Evolutionary conservation across 2,113 vertebrate genomes (phyloP).

Genomic region (Odobenus rosmarus): DNA sequence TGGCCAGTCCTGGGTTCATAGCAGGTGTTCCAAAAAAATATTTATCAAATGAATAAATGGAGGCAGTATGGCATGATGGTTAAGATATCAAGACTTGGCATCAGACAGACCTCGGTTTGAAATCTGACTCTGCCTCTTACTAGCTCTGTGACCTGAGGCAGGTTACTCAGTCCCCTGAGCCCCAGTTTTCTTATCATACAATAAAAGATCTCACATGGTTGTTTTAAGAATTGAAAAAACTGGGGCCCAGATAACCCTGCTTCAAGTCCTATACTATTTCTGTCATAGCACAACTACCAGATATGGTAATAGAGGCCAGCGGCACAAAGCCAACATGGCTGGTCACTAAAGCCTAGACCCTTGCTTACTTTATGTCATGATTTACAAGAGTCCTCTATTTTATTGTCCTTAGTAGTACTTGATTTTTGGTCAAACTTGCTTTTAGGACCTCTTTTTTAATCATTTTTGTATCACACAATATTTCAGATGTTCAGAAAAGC

Average conservation of each 20-base stretch:
- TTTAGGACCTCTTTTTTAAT: constrained; percentile 9
- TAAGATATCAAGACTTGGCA: not conserved
- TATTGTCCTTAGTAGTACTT: constrained; percentile 23
- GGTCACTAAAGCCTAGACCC: not conserved
- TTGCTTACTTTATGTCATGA: not conserved
- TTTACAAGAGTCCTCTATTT: constrained; percentile 41
- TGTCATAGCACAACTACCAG: not conserved
- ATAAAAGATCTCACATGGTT: constrained; percentile 19
- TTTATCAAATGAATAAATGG: not conserved
- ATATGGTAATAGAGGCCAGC: not conserved
- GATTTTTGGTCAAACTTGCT: constrained; percentile 38
- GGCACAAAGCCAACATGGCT: not conserved
- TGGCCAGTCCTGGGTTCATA: not conserved
- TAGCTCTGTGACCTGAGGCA: constrained; percentile 68
- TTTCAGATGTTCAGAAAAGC: constrained; percentile 27
- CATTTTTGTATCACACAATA: constrained; percentile 9
- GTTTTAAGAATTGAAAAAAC: constrained; percentile 25
- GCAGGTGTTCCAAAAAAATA: not conserved
- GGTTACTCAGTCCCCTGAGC: constrained; percentile 35
- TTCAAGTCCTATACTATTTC: not conserved
- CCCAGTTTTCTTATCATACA: constrained; percentile 54
- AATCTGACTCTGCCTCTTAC: constrained; percentile 59
- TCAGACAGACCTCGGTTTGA: constrained; percentile 20
- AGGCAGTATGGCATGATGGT: not conserved
- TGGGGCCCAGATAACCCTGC: not conserved